Evolutionary conservation across 2,113 vertebrate species (phyloP), one percentile per base, ranked within the genome.

Genomic region (Ia io): DNA sequence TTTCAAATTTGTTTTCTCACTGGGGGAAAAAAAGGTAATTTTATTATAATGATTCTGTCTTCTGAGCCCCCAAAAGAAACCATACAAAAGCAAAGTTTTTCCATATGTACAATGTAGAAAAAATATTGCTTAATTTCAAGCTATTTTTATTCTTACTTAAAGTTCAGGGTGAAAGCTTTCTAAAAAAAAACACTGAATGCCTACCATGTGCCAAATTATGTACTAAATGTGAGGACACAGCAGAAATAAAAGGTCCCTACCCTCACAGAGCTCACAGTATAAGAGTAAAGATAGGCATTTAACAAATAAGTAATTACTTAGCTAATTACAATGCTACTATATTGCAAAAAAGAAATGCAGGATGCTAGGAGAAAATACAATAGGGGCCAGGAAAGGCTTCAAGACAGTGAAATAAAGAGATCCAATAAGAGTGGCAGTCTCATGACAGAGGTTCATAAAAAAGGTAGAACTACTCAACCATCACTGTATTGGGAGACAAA

Each of bases 1-100:
- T 88, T 94, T 94, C n/a, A 91, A 86, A 85, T 8, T 56, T 94
- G 8, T 69, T 83, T 76, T 79, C 84, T 94, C 35, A 44, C 44
- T 69, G 23, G 37, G 5, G 56, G 53, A 65, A 84, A 14, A 40
- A 70, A 32, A 51, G 28, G 6, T 14, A 88, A 84, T 51, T 74
- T 88, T 88, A 92, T 85, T 82, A 49, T 42, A 37, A 42, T 51
- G 42, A 90, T 61, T 87, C 51, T 83, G 20, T 88, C 35, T 94
- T 94, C 44, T 73, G 51, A 84, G 77, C 16, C 53, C n/a, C 65
- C 10, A 37, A 77, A 94, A 76, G 30, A 95, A 76, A 84, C 37
- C 37, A 73, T 53, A 71, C 10, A 71, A 90, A 86, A 92, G 42
- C 16, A 47, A 76, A 49, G 5, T 79, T 59, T 91, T 93, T 73